These are phyloP conservation scores for Drosophila algonquin DNA, from an alignment of 2,888 invertebrate species.

Conservation along the genomic window DNA sequence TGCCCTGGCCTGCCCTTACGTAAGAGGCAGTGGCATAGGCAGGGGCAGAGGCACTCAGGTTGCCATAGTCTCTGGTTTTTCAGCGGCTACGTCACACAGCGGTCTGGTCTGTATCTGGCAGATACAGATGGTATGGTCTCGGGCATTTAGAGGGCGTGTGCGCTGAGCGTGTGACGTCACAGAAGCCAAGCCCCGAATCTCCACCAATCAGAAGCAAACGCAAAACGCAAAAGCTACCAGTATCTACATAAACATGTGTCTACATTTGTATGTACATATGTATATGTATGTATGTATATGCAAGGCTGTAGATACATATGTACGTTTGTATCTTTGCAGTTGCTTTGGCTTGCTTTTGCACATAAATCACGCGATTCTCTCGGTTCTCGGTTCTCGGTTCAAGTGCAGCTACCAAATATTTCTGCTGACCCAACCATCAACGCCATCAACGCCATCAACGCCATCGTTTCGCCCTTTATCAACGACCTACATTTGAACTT, in stretches of 20 bases:
- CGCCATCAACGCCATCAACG: slow-evolving; percentile 41
- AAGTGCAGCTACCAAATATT: slow-evolving; percentile 59
- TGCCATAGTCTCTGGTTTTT: slow-evolving; percentile 31
- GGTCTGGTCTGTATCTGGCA: slow-evolving; percentile 42
- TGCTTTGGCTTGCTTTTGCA: slow-evolving; percentile 43
- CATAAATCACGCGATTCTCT: slow-evolving; percentile 69
- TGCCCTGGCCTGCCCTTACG: slow-evolving; percentile 35
- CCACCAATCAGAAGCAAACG: slow-evolving; percentile 65
- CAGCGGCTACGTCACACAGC: slow-evolving; percentile 44
- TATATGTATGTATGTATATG: background rate
- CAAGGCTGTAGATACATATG: background rate
- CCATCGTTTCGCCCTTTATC: slow-evolving; percentile 16
- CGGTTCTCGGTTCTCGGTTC: slow-evolving; percentile 40
- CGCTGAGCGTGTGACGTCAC: slow-evolving; percentile 72
- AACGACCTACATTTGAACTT: slow-evolving; percentile 77
- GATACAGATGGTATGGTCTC: slow-evolving; percentile 42
- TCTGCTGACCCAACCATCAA: slow-evolving; percentile 53
- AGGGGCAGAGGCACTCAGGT: slow-evolving; percentile 28
- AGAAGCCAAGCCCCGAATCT: slow-evolving; percentile 76
- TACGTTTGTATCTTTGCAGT: slow-evolving; percentile 27
- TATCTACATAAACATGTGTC: slow-evolving; percentile 33
- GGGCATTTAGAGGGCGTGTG: slow-evolving; percentile 37
- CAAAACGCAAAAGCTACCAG: slow-evolving; percentile 38
- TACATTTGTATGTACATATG: background rate
- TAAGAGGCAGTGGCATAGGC: slow-evolving; percentile 37